These are phyloP conservation scores for Calvadosia cruxmelitensis DNA, from an alignment of 30 jellyfish, hydroid and myxozoan species.

Conservation along the genomic window DNA sequence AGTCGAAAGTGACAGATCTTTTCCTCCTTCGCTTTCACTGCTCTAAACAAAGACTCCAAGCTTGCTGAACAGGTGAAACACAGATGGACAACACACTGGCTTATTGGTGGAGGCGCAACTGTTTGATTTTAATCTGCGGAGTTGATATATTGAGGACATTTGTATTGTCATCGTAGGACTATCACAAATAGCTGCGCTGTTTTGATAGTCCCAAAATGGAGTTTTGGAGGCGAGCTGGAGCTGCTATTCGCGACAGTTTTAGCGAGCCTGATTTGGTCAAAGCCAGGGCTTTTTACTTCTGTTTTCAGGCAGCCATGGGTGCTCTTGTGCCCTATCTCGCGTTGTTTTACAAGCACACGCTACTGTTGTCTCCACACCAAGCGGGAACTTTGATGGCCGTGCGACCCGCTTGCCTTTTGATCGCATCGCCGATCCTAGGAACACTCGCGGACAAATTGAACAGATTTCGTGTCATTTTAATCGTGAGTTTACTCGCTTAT, in stretches of 20 bases:
- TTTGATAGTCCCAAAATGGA: too few species aligned
- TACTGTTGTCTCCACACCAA: slow-evolving; percentile 67
- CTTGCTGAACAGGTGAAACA: too few species aligned
- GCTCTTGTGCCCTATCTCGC: slow-evolving; percentile 54
- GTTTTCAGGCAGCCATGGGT: slow-evolving; percentile 33
- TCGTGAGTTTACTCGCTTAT: slow-evolving; percentile 44
- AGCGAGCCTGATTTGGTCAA: slow-evolving; percentile 23
- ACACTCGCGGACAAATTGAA: slow-evolving; percentile 61
- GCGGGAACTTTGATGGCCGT: slow-evolving; percentile 41
- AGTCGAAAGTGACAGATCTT: too few species aligned
- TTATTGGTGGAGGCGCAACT: too few species aligned
- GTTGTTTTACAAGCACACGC: slow-evolving; percentile 61
- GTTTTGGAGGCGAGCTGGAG: background rate
- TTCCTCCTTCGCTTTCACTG: too few species aligned
- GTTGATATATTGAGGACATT: too few species aligned
- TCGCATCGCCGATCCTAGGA: slow-evolving; percentile 76
- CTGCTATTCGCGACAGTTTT: background rate
- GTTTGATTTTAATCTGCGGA: too few species aligned
- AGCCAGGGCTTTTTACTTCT: slow-evolving; percentile 61
- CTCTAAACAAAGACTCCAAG: too few species aligned
- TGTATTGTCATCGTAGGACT: too few species aligned
- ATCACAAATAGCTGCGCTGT: too few species aligned
- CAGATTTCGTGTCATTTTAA: slow-evolving; percentile 24
- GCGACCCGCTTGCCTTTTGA: slow-evolving; percentile 39
- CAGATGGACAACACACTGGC: too few species aligned